Conservation (phyloP, 2,888 invertebrate species). For the Agrotis clavis region DNA sequence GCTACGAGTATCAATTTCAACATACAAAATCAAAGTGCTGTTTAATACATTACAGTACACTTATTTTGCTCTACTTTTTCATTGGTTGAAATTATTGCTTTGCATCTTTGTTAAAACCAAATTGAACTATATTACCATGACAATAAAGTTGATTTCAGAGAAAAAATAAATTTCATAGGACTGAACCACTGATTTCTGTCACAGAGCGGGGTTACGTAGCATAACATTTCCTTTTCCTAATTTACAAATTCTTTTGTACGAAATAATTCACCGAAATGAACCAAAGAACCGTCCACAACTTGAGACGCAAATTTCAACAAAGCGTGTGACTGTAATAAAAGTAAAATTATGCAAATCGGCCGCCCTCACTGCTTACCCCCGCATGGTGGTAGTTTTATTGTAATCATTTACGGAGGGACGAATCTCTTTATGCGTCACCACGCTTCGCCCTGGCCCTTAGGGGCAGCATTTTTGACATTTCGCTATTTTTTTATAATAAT, state of each 20-base stretch:
- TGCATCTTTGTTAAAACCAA: no score
- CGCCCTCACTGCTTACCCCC: slow-evolving; percentile 47
- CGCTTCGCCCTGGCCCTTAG: slow-evolving; percentile 66
- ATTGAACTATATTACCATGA: not conserved
- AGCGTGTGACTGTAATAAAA: slow-evolving; percentile 64
- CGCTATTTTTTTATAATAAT: slow-evolving; percentile 69
- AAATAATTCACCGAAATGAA: slow-evolving; percentile 39
- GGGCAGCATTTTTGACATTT: slow-evolving; percentile 77
- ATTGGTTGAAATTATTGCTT: no score
- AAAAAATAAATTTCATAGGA: not conserved
- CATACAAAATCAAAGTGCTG: no score
- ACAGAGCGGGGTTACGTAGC: not conserved
- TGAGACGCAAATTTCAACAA: slow-evolving; percentile 59
- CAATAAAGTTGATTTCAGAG: not conserved
- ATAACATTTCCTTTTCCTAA: not conserved
- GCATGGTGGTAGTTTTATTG: slow-evolving; percentile 65
- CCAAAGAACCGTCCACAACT: slow-evolving; percentile 43
- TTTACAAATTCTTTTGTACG: slow-evolving; percentile 43
- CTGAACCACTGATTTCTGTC: not conserved
- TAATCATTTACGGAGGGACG: slow-evolving; percentile 67
- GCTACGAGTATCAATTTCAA: not conserved
- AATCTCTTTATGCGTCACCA: slow-evolving; percentile 77
- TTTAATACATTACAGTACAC: not conserved
- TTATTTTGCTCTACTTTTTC: not conserved
- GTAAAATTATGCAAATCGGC: slow-evolving; percentile 68